Evolutionary conservation across 2,113 vertebrate genomes (phyloP).

Genomic region (Channa maculata): DNA sequence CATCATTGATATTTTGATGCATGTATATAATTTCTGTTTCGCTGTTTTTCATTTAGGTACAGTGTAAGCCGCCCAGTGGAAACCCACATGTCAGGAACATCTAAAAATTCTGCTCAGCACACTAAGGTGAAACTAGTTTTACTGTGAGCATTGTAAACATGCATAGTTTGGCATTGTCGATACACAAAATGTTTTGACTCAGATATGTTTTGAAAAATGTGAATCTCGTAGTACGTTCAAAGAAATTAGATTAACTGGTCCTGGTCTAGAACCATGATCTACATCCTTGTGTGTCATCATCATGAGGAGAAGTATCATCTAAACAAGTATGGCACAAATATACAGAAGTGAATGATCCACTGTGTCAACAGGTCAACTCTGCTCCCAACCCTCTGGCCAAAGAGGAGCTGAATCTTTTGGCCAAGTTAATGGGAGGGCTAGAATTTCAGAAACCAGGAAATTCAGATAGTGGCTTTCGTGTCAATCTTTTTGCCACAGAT

Average conservation of each 20-base stretch:
- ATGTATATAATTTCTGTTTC: conserved; percentile 8
- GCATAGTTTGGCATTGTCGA: too few species aligned
- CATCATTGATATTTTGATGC: not conserved
- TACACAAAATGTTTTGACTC: not conserved
- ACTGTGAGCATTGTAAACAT: not conserved
- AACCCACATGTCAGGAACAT: conserved; percentile 89
- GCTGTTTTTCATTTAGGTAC: conserved; percentile 85
- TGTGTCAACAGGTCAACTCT: conserved; percentile 85
- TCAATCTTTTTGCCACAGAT: conserved; percentile 93
- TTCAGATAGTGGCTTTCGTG: conserved; percentile 87
- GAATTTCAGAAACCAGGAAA: conserved; percentile 86
- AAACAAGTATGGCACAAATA: not conserved
- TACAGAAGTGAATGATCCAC: conserved; percentile 3
- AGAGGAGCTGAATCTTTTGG: conserved; percentile 95
- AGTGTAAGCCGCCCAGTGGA: conserved; percentile 91
- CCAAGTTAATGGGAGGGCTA: conserved; percentile 92
- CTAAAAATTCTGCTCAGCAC: conserved; percentile 86
- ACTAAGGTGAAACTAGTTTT: conserved; percentile 84
- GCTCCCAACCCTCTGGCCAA: conserved; percentile 94
- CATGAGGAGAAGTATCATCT: not conserved
- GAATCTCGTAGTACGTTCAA: not conserved
- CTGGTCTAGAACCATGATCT: not conserved
- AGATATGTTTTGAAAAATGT: not conserved
- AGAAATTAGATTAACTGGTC: not conserved
- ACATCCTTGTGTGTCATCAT: not conserved